Evolutionary conservation across 2,113 vertebrate genomes (phyloP).

Genomic region (Cygnus atratus): DNA sequence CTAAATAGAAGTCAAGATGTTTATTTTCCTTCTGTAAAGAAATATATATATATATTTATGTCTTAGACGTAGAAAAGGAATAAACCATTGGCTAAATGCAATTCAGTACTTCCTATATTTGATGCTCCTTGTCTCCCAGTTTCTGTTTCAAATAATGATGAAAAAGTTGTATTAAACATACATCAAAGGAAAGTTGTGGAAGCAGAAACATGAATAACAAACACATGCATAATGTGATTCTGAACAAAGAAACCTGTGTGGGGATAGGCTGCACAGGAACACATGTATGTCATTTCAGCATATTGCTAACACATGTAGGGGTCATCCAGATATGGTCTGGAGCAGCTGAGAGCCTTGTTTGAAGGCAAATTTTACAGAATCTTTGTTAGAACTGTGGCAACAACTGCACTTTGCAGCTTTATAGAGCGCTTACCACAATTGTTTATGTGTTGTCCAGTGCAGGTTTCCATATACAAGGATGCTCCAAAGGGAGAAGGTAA

Average conservation of each 20-base stretch:
- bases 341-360: background rate
- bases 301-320: constrained; percentile 14
- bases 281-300: background rate
- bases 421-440: background rate
- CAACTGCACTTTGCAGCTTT: background rate
- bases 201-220: constrained; percentile 36
- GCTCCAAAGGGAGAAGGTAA: background rate
- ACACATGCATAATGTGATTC: constrained; percentile 20
- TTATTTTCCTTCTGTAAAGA: background rate
- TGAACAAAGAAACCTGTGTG: constrained; percentile 30
- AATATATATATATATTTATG: background rate
- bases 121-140: background rate
- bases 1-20: background rate
- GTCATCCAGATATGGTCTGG: background rate
- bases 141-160: constrained; percentile 36
- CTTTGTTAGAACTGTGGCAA: background rate
- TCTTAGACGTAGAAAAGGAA: background rate
- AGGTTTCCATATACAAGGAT: background rate
- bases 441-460: background rate
- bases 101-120: background rate
- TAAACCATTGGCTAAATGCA: background rate
- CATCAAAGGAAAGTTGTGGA: constrained; percentile 40
- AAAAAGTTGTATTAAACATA: constrained; percentile 13
- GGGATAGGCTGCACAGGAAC: background rate
- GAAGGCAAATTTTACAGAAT: background rate